Percentiles rank a stretch among this genome's conserved stretches.
phyloP scores from a whole-genome alignment of 2,113 vertebrate species.

The Prionailurus viverrinus region DNA sequence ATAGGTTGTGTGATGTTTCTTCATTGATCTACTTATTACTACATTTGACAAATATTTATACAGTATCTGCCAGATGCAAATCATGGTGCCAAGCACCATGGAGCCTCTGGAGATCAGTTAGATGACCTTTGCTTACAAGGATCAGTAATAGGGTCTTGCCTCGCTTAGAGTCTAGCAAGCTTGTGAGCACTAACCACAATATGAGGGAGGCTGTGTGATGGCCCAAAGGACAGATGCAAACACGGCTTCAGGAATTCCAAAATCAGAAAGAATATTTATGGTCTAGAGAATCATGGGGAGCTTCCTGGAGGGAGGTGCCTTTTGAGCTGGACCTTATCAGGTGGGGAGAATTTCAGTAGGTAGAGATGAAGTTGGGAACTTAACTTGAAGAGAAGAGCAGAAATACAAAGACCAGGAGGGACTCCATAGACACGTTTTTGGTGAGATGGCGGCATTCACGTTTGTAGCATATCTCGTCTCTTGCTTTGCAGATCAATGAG shows the following conservation, averaged over 20 bases:
- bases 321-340: background rate
- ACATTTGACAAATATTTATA: background rate
- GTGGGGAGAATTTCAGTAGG: background rate
- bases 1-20: background rate
- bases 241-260: background rate
- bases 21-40: background rate
- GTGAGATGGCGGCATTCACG: background rate
- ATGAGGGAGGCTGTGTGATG: background rate
- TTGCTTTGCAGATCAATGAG: slow-evolving; percentile 93
- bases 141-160: background rate
- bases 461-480: background rate
- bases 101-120: background rate
- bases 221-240: background rate
- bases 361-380: background rate
- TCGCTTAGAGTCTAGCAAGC: background rate
- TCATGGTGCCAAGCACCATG: background rate
- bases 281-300: background rate
- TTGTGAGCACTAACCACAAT: background rate
- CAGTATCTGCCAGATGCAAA: background rate
- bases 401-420: background rate
- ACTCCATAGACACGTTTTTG: background rate
- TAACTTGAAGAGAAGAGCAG: background rate
- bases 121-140: background rate
- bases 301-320: background rate
- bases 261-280: background rate